Conservation (phyloP, 2,888 invertebrate species). For the Melinaea menophilus region DNA sequence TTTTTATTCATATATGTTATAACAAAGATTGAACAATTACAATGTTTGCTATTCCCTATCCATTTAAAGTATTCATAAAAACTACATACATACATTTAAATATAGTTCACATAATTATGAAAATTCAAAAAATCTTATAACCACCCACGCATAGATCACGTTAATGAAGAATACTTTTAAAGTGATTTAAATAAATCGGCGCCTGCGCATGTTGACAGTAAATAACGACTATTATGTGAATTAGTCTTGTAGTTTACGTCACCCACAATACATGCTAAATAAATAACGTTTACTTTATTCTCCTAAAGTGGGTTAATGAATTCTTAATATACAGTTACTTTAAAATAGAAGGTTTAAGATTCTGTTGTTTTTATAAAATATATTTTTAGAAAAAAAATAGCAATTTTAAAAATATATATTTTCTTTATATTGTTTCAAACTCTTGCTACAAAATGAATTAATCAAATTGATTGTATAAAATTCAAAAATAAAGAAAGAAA, state of each 20-base stretch:
- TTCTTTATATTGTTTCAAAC: no score
- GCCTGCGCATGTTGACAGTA: constrained; percentile 7
- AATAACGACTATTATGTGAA: background rate
- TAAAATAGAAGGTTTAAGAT: no score
- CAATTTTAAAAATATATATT: no score
- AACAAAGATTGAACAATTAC: no score
- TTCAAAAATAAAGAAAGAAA: no score
- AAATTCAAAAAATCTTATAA: background rate
- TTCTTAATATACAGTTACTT: background rate
- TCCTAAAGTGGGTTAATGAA: background rate
- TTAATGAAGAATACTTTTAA: background rate
- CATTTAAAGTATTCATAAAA: no score
- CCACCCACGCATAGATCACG: background rate
- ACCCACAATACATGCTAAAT: background rate
- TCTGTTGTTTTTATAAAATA: background rate
- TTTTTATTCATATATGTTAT: no score
- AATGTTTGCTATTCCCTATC: no score
- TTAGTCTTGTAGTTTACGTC: background rate
- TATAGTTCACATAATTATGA: background rate
- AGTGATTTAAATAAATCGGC: constrained; percentile 13
- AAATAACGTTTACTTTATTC: background rate
- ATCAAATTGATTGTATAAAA: no score
- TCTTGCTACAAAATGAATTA: no score
- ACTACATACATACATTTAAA: background rate
- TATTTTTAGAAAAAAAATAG: no score